Conservation (phyloP, 2,113 vertebrate species). For the Macaca fascicularis region DNA sequence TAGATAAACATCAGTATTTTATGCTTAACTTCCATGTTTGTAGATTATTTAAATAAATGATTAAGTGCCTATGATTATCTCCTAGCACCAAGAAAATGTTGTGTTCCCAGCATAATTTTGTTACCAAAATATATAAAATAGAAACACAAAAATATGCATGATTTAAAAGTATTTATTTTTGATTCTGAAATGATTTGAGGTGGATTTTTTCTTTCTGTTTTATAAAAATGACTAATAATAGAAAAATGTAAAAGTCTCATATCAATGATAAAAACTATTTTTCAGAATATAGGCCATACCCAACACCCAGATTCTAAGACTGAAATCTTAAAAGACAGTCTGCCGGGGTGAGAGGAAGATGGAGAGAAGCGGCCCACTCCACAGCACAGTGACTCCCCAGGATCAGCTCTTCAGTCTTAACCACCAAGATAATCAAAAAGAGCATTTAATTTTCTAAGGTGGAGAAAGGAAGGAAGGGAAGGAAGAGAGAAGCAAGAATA, state of each 20-base stretch:
- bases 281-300: neutral
- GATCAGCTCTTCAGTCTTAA: neutral
- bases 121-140: constrained; percentile 26
- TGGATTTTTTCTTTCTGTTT: neutral
- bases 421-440: neutral
- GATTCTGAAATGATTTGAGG: neutral
- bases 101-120: neutral
- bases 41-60: constrained; percentile 37
- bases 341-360: accelerated
- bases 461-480: neutral
- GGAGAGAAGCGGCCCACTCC: accelerated
- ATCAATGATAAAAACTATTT: neutral
- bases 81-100: constrained; percentile 23
- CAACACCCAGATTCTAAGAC: neutral
- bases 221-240: constrained; percentile 3
- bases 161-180: constrained; percentile 12
- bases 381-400: neutral
- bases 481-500: neutral
- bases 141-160: constrained; percentile 36
- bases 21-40: constrained; percentile 38
- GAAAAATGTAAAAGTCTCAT: neutral
- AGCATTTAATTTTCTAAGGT: neutral
- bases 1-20: constrained; percentile 37
- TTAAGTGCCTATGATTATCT: constrained; percentile 26
- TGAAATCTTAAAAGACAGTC: neutral